These are phyloP conservation scores for Ctenodactylus gundi DNA, from an alignment of 2,113 vertebrate genomes.

Conservation along the genomic window DNA sequence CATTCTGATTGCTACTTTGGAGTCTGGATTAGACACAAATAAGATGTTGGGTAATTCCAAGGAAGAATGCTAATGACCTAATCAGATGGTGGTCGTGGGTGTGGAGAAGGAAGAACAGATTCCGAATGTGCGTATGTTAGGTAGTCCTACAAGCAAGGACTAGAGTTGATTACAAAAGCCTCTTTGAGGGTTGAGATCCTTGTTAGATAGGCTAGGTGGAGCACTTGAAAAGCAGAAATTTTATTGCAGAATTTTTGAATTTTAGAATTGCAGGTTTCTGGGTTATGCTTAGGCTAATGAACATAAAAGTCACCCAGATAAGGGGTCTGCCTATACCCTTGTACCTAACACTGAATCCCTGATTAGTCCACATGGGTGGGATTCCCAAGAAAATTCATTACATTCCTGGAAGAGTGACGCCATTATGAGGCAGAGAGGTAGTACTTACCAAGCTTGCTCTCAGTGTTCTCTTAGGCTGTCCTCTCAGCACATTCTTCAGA, in stretches of 20 bases:
- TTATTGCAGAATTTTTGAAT: no score
- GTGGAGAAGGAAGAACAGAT: background rate
- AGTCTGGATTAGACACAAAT: background rate
- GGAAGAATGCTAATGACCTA: background rate
- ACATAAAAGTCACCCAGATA: background rate
- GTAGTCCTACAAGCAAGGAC: background rate
- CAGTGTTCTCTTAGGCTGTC: background rate
- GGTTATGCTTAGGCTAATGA: background rate
- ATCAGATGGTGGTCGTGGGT: background rate
- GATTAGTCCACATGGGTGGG: background rate
- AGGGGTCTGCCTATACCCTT: background rate
- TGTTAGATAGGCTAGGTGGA: background rate
- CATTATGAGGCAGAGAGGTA: background rate
- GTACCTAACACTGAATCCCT: background rate
- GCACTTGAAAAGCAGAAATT: background rate
- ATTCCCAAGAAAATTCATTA: background rate
- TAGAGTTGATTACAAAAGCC: background rate
- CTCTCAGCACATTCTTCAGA: background rate
- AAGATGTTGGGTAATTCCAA: background rate
- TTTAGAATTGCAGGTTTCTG: background rate
- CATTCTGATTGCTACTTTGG: background rate
- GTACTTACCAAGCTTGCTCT: constrained; percentile 14
- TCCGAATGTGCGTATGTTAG: background rate
- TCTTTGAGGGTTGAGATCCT: background rate
- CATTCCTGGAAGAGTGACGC: background rate